These are phyloP conservation scores for Dolichallabes microphthalmus DNA, from an alignment of 2,113 vertebrate species.

Conservation along the genomic window DNA sequence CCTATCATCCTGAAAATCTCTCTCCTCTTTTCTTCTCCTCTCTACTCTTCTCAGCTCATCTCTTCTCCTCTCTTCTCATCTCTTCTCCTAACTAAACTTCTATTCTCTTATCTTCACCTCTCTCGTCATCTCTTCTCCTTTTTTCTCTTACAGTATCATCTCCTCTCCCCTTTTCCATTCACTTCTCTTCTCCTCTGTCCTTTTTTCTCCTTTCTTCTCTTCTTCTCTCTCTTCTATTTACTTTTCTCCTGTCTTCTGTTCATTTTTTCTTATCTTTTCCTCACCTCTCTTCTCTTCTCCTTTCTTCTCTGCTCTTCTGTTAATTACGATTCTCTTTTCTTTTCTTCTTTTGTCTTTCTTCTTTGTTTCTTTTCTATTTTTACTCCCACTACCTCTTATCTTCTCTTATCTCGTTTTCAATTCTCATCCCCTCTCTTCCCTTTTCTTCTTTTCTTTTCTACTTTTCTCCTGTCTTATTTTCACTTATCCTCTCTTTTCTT, in stretches of 20 bases:
- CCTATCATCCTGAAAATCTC: slow-evolving; percentile 8
- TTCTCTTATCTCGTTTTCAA: background rate
- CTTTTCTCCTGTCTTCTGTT: background rate
- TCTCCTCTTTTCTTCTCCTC: background rate
- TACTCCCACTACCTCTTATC: background rate
- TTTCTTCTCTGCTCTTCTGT: background rate
- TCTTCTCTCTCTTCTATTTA: fast-evolving
- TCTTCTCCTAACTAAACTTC: background rate
- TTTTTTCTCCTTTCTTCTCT: background rate
- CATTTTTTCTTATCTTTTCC: too few species aligned
- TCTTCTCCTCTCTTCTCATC: background rate
- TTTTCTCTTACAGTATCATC: fast-evolving
- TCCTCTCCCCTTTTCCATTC: background rate
- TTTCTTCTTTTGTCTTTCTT: background rate
- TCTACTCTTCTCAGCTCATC: background rate
- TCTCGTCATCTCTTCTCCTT: background rate
- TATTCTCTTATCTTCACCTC: background rate
- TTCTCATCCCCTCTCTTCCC: background rate
- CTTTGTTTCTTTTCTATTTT: background rate
- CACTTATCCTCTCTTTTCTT: background rate
- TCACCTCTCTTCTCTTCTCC: background rate
- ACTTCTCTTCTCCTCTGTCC: background rate
- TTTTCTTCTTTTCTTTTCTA: background rate
- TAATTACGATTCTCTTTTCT: background rate
- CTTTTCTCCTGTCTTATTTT: background rate